A percentile compares a stretch with the other conserved stretches of the same genome.
phyloP scores from a whole-genome alignment of 2,888 invertebrate genomes.

The Ophion costatus region DNA sequence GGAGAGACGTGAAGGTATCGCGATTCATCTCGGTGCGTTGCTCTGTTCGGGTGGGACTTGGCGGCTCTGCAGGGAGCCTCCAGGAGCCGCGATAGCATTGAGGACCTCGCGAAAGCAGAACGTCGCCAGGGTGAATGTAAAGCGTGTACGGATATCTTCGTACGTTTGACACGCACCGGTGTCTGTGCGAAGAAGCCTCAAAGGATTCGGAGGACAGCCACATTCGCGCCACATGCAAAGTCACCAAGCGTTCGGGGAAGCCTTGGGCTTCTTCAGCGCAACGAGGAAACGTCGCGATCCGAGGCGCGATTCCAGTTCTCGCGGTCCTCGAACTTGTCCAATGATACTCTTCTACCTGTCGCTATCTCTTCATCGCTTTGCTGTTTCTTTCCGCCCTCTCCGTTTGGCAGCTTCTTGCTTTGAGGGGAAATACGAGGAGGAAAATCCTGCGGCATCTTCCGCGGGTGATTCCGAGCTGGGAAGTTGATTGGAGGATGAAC shows the following conservation, averaged over 20 bases:
- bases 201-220: conserved; percentile 52
- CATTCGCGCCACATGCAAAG: conserved; percentile 36
- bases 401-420: neutral
- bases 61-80: conserved; percentile 17
- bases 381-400: neutral
- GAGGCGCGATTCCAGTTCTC: conserved; percentile 64
- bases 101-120: conserved; percentile 65
- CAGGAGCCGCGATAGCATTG: conserved; percentile 72
- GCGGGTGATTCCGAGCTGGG: too few species aligned
- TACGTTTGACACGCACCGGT: conserved; percentile 1
- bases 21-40: conserved; percentile 38
- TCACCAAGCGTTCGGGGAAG: conserved; percentile 24
- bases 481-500: too few species aligned
- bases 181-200: conserved; percentile 57
- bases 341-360: neutral
- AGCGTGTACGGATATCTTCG: conserved; percentile 63
- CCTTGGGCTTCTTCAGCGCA: conserved; percentile 70
- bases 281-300: conserved; percentile 75
- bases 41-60: conserved; percentile 1
- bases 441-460: too few species aligned
- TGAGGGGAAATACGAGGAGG: neutral
- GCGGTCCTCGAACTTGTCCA: conserved; percentile 4
- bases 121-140: conserved; percentile 69
- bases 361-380: neutral
- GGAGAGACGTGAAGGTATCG: conserved; percentile 36